These are phyloP conservation scores for Zaprionus davidi DNA, from an alignment of 1,140 invertebrate genomes.

Conservation along the genomic window DNA sequence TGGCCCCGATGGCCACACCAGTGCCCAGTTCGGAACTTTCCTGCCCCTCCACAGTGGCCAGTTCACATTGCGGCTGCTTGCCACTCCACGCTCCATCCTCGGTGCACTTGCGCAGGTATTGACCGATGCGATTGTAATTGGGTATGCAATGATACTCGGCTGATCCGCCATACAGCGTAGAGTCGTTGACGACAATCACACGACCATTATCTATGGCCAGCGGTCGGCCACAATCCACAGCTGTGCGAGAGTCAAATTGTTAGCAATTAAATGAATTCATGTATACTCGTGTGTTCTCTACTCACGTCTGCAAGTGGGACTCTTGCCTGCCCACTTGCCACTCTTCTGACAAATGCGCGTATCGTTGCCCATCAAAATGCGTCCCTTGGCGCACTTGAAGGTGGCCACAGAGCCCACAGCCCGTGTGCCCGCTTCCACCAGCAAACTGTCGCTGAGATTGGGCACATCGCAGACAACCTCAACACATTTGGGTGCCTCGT, in stretches of 20 bases:
- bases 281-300: slow-evolving; percentile 40
- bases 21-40: slow-evolving; percentile 89
- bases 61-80: slow-evolving; percentile 91
- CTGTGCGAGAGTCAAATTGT: slow-evolving; percentile 66
- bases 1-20: slow-evolving; percentile 91
- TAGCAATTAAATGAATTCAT: neutral
- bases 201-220: slow-evolving; percentile 92
- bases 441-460: slow-evolving; percentile 86
- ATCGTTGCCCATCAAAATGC: slow-evolving; percentile 91
- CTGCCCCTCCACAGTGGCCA: slow-evolving; percentile 87
- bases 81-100: slow-evolving; percentile 94
- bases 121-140: slow-evolving; percentile 91
- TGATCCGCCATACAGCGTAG: slow-evolving; percentile 91
- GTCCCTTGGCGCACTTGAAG: slow-evolving; percentile 93
- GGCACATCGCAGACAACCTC: slow-evolving; percentile 92
- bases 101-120: slow-evolving; percentile 92
- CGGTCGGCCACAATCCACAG: slow-evolving; percentile 92
- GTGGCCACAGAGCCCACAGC: slow-evolving; percentile 89
- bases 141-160: slow-evolving; percentile 95
- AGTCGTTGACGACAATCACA: slow-evolving; percentile 93
- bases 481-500: slow-evolving; percentile 90
- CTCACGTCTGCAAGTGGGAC: slow-evolving; percentile 93
- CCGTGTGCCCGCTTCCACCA: slow-evolving; percentile 85
- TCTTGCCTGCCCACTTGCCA: slow-evolving; percentile 92
- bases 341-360: slow-evolving; percentile 91